Percentiles rank a stretch among this genome's conserved stretches.
Evolutionary conservation across 30 jellyfish, hydroid and myxozoan species (phyloP).

Genomic region (Nemopilema nomurai): DNA sequence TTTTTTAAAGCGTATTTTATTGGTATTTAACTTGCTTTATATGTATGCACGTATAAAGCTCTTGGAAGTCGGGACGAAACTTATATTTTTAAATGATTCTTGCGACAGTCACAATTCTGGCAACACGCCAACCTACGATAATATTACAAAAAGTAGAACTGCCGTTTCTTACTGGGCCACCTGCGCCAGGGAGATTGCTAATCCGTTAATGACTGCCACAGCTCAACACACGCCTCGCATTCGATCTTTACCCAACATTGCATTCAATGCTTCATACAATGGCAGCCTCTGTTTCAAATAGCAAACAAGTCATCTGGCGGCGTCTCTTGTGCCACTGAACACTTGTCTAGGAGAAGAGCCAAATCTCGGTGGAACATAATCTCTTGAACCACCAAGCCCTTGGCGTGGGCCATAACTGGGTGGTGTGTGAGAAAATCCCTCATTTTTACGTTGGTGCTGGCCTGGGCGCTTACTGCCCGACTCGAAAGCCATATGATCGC

Average conservation of each 20-base stretch:
- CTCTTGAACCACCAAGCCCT: conserved; percentile 17
- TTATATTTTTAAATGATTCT: too few relatives aligned
- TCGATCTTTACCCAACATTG: too few relatives aligned
- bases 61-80: too few relatives aligned
- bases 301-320: background rate
- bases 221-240: too few relatives aligned
- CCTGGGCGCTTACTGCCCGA: conserved; percentile 20
- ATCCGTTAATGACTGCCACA: background rate
- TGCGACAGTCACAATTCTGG: background rate
- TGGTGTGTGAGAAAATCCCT: conserved; percentile 25
- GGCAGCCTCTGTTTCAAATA: too few relatives aligned
- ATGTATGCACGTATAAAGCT: too few relatives aligned
- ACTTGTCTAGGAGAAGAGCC: conserved; percentile 53
- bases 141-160: background rate
- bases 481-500: conserved; percentile 85
- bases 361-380: conserved; percentile 34
- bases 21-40: too few relatives aligned
- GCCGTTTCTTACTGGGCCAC: background rate
- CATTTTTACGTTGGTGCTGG: conserved; percentile 3
- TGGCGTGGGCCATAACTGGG: conserved; percentile 71
- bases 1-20: too few relatives aligned
- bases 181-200: background rate
- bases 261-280: too few relatives aligned
- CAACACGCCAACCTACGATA: background rate
- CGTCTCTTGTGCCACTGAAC: background rate